Percentiles rank a stretch among this genome's conserved stretches.
Evolutionary conservation across 2,113 vertebrate genomes (phyloP).

Genomic region (Vicugna pacos): DNA sequence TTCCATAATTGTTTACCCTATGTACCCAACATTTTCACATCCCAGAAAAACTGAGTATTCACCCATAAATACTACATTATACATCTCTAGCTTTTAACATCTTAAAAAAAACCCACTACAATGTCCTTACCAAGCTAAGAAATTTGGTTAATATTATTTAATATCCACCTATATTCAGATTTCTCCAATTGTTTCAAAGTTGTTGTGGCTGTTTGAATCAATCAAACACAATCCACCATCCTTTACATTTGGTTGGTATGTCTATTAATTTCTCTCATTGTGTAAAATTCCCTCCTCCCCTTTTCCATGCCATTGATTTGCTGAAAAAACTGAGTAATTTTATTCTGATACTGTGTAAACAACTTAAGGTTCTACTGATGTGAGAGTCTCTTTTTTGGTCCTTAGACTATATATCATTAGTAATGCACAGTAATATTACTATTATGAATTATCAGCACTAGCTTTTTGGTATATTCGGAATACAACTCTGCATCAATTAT

Average conservation of each 20-base stretch:
- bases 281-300: background rate
- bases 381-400: background rate
- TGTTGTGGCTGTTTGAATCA: background rate
- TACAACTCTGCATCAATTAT: background rate
- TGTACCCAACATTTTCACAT: background rate
- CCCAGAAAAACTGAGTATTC: background rate
- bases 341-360: background rate
- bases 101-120: background rate
- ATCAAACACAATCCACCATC: background rate
- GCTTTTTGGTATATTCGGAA: background rate
- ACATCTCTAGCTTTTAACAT: background rate
- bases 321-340: constrained; percentile 26
- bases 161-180: background rate
- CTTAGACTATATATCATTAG: background rate
- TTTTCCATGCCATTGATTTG: constrained; percentile 3
- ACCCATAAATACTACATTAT: background rate
- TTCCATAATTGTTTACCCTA: background rate
- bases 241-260: background rate
- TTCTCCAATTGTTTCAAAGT: background rate
- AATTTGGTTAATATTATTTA: constrained; percentile 24
- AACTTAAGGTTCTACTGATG: background rate
- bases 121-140: background rate
- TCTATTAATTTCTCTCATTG: background rate
- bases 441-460: background rate
- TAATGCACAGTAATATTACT: background rate